These are phyloP conservation scores for Hipparchia semele DNA, from an alignment of 2,888 invertebrate species.

Conservation along the genomic window DNA sequence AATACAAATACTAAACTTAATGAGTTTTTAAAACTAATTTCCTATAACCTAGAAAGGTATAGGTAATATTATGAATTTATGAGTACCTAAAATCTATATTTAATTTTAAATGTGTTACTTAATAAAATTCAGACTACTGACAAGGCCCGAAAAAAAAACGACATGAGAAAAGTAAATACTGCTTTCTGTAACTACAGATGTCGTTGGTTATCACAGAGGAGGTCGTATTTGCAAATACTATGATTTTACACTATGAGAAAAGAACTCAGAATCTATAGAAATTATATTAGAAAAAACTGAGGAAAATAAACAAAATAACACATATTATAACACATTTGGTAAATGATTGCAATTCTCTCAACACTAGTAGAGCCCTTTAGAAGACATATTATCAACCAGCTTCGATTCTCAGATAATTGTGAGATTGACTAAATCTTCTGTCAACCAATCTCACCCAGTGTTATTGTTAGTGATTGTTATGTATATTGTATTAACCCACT, in stretches of 20 bases:
- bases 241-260: background rate
- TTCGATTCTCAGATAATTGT: background rate
- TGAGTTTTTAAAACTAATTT: no score
- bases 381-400: no score
- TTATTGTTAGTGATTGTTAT: no score
- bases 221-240: slow-evolving; percentile 68
- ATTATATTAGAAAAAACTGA: background rate
- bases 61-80: background rate
- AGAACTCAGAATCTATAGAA: background rate
- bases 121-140: slow-evolving; percentile 53
- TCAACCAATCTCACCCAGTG: no score
- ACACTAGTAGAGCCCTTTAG: no score
- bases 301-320: background rate
- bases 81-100: background rate
- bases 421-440: background rate
- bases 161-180: slow-evolving; percentile 77
- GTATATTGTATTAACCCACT: no score
- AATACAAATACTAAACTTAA: no score
- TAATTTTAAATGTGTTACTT: slow-evolving; percentile 11
- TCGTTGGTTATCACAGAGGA: slow-evolving; percentile 63
- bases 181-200: slow-evolving; percentile 66
- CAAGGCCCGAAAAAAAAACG: slow-evolving; percentile 54
- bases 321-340: background rate
- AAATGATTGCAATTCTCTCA: background rate
- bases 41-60: no score